A percentile compares a stretch with the other conserved stretches of the same genome.
phyloP scores from a whole-genome alignment of 2,888 invertebrate genomes.

The Sphaerophoria taeniata region DNA sequence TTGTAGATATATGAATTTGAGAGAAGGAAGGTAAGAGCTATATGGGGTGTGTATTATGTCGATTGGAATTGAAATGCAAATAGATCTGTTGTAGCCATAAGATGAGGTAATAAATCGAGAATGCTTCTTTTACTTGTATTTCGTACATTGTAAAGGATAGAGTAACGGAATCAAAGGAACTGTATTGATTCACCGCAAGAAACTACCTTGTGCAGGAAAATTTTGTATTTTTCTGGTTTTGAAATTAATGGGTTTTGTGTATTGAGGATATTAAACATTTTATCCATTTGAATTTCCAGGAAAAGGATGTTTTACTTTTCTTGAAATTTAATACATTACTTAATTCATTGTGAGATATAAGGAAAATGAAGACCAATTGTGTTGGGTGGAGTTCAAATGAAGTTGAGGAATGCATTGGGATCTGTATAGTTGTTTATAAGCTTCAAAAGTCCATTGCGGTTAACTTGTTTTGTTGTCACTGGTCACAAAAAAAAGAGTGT shows the following conservation, averaged over 20 bases:
- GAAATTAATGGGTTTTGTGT: slow-evolving; percentile 3
- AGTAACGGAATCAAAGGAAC: background rate
- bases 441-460: too few relatives aligned
- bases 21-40: background rate
- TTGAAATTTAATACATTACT: background rate
- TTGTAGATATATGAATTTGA: background rate
- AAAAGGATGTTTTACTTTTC: background rate
- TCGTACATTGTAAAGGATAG: slow-evolving; percentile 6
- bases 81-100: slow-evolving; percentile 65
- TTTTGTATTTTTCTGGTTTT: background rate
- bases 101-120: slow-evolving; percentile 69
- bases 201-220: background rate
- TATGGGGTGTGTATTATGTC: slow-evolving; percentile 44
- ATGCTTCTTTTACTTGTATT: slow-evolving; percentile 15
- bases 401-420: too few relatives aligned
- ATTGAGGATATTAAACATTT: background rate
- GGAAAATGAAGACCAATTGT: too few relatives aligned
- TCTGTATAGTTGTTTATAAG: too few relatives aligned
- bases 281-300: background rate
- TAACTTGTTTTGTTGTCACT: too few relatives aligned
- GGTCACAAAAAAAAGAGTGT: too few relatives aligned
- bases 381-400: too few relatives aligned
- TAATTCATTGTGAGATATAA: too few relatives aligned
- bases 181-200: slow-evolving; percentile 20
- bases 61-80: slow-evolving; percentile 69